Evolutionary conservation across 2,797 vertebrate species (phyloP).

Genomic region (Taeniopygia guttata): DNA sequence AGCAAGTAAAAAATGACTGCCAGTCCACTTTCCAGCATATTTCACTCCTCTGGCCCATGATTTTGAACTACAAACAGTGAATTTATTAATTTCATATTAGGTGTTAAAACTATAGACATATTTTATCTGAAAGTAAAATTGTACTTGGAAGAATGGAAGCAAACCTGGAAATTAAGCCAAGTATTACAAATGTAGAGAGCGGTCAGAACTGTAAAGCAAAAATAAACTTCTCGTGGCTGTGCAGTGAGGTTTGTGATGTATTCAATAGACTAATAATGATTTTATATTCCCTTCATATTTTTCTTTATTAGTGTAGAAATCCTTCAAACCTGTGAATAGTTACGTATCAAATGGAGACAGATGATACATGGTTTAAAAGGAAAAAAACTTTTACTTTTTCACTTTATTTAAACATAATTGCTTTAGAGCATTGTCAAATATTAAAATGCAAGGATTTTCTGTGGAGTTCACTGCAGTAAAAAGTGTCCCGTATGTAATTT

Average conservation of each 20-base stretch:
- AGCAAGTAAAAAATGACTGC: not conserved
- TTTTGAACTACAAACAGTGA: not conserved
- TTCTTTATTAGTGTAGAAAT: not conserved
- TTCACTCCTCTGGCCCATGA: not conserved
- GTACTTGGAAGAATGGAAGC: not conserved
- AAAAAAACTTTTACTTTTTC: not conserved
- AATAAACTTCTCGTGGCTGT: not conserved
- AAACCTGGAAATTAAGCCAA: not conserved
- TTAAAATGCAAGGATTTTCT: not conserved
- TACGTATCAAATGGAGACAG: not conserved
- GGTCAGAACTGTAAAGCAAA: not conserved
- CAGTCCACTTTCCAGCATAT: not conserved
- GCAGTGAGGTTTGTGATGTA: not conserved
- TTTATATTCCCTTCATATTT: not conserved
- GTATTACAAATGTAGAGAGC: not conserved
- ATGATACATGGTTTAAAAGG: not conserved
- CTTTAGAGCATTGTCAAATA: not conserved
- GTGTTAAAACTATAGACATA: not conserved
- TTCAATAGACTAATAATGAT: not conserved
- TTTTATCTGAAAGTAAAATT: not conserved
- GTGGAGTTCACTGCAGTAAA: not conserved
- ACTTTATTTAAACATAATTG: not conserved
- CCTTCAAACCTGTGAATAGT: not conserved
- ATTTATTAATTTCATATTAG: not conserved
- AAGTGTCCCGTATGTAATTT: not conserved